These are phyloP conservation scores for Thalassoma bifasciatum DNA, from an alignment of 2,113 vertebrate species.

Conservation along the genomic window DNA sequence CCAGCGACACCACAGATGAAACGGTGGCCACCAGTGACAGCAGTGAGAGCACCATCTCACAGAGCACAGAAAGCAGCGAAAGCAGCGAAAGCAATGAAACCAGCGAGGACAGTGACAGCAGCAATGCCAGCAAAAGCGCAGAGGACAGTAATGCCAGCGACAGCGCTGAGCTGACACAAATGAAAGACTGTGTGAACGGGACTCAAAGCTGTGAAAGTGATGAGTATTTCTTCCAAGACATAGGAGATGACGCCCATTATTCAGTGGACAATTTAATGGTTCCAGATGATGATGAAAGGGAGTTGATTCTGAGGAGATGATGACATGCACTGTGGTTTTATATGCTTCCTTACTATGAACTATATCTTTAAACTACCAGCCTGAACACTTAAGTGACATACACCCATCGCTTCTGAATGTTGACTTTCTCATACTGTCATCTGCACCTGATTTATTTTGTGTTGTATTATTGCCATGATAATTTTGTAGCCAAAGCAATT, in stretches of 20 bases:
- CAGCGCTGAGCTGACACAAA: slow-evolving; percentile 44
- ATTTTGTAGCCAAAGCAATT: slow-evolving; percentile 23
- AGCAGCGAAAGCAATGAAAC: slow-evolving; percentile 58
- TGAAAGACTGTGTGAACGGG: slow-evolving; percentile 64
- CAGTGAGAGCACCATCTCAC: background rate
- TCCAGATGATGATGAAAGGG: slow-evolving; percentile 70
- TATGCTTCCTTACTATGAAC: slow-evolving; percentile 24
- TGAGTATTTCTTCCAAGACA: slow-evolving; percentile 69
- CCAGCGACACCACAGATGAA: slow-evolving; percentile 49
- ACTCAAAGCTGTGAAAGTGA: slow-evolving; percentile 77
- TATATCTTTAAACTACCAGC: slow-evolving; percentile 26
- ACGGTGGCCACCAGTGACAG: slow-evolving; percentile 9
- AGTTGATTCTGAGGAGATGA: slow-evolving; percentile 73
- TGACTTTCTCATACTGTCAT: slow-evolving; percentile 24
- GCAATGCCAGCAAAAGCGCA: slow-evolving; percentile 48
- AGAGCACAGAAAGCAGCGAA: too few species aligned
- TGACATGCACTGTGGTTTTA: slow-evolving; percentile 20
- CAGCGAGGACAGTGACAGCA: slow-evolving; percentile 54
- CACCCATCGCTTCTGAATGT: slow-evolving; percentile 49
- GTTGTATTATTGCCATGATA: slow-evolving; percentile 25
- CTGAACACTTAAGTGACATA: slow-evolving; percentile 23
- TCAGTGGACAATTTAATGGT: slow-evolving; percentile 65
- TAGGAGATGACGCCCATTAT: slow-evolving; percentile 74
- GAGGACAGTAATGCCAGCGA: slow-evolving; percentile 65
- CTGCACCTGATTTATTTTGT: slow-evolving; percentile 25